A percentile compares a stretch with the other conserved stretches of the same genome.
These are phyloP conservation scores for Xiphophorus birchmanni DNA, from an alignment of 2,797 vertebrate species.

Conservation along the genomic window DNA sequence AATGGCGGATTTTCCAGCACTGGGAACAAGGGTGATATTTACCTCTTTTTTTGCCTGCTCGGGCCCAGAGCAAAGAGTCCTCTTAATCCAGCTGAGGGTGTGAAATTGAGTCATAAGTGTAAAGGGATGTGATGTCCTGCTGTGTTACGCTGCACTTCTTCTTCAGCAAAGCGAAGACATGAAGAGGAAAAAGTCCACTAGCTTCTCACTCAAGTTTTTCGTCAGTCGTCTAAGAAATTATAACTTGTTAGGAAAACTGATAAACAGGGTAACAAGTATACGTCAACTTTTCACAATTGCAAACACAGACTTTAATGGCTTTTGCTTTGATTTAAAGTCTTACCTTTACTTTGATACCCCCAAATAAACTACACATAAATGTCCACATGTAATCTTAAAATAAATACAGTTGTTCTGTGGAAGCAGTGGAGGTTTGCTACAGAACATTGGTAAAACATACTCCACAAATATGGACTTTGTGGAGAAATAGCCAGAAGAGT, in stretches of 20 bases:
- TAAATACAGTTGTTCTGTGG: neutral
- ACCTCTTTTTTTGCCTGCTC: slow-evolving; percentile 62
- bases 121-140: slow-evolving; percentile 68
- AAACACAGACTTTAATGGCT: neutral
- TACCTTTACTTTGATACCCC: neutral
- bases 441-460: neutral
- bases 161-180: slow-evolving; percentile 32
- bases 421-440: neutral
- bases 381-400: neutral
- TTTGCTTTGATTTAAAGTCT: neutral
- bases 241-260: slow-evolving; percentile 30
- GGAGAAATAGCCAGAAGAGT: neutral
- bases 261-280: slow-evolving; percentile 7
- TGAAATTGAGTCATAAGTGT: slow-evolving; percentile 74
- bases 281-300: neutral
- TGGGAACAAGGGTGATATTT: slow-evolving; percentile 81
- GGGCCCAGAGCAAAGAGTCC: slow-evolving; percentile 68
- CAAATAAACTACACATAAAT: neutral
- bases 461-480: neutral
- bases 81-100: slow-evolving; percentile 76
- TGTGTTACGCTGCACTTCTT: slow-evolving; percentile 16
- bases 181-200: slow-evolving; percentile 32
- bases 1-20: slow-evolving; percentile 76
- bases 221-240: slow-evolving; percentile 15
- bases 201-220: slow-evolving; percentile 6